A percentile compares a stretch with the other conserved stretches of the same genome.
Conservation (phyloP, 2,888 invertebrate species). For the Eugnorisma glareosa region DNA sequence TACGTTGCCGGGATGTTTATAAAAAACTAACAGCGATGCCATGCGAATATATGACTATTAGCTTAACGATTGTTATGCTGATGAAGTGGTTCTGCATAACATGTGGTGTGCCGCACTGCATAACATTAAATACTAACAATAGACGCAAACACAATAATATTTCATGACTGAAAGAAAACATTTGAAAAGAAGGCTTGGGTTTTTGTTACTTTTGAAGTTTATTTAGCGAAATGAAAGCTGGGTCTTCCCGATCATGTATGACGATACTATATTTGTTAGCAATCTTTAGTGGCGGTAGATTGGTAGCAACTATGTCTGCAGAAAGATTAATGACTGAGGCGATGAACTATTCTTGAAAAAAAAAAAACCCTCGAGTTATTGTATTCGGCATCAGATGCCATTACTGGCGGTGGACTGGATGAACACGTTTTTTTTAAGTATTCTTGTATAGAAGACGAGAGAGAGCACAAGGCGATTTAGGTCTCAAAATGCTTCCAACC, state of each 20-base stretch:
- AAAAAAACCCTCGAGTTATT: not conserved
- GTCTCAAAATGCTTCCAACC: too few relatives aligned
- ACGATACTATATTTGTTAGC: not conserved
- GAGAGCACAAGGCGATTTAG: too few relatives aligned
- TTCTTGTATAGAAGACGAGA: too few relatives aligned
- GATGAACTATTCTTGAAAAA: not conserved
- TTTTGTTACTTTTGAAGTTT: not conserved
- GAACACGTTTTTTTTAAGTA: too few relatives aligned
- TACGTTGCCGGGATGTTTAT: not conserved
- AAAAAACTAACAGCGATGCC: not conserved
- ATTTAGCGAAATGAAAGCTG: not conserved
- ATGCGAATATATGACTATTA: conserved; percentile 22
- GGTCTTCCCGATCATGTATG: not conserved
- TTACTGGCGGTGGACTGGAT: too few relatives aligned
- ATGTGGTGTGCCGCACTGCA: conserved; percentile 22
- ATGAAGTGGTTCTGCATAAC: conserved; percentile 28
- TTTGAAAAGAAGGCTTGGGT: conserved; percentile 2
- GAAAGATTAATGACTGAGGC: not conserved
- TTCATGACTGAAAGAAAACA: conserved; percentile 27
- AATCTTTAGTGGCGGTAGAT: not conserved
- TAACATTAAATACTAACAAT: conserved; percentile 38
- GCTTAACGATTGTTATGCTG: conserved; percentile 50
- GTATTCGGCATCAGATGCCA: too few relatives aligned
- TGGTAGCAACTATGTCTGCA: not conserved
- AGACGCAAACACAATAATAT: conserved; percentile 32